These are phyloP conservation scores for Rhimphoctona megacephalus DNA, from an alignment of 2,888 invertebrate genomes.

Conservation along the genomic window DNA sequence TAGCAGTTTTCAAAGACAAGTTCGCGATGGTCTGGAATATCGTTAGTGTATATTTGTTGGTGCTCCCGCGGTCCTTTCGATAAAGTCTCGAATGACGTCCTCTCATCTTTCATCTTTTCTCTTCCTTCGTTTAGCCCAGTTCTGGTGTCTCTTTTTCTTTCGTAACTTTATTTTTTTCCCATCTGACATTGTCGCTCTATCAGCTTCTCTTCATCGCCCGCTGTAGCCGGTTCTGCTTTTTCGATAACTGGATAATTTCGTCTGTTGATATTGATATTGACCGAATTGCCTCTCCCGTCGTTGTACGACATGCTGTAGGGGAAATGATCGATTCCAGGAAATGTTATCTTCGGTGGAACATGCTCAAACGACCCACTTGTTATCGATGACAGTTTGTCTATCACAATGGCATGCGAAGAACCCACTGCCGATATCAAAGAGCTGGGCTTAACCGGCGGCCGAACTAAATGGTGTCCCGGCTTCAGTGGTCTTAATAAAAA, in stretches of 20 bases:
- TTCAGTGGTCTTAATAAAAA: constrained; percentile 8
- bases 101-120: background rate
- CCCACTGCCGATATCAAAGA: constrained; percentile 11
- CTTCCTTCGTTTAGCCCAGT: background rate
- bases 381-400: constrained; percentile 7
- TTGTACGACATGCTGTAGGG: constrained; percentile 67
- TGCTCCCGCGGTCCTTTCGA: background rate
- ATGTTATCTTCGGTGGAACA: constrained; percentile 43
- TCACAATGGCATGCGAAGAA: background rate
- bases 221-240: background rate
- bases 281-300: constrained; percentile 63
- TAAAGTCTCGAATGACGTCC: background rate
- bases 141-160: background rate
- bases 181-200: background rate
- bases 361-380: background rate
- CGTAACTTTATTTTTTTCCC: background rate
- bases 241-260: constrained; percentile 28
- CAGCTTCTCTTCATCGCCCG: background rate
- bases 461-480: constrained; percentile 26
- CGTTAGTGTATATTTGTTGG: background rate
- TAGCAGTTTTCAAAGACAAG: background rate
- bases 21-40: background rate
- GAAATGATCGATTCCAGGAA: constrained; percentile 34
- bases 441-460: background rate
- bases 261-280: constrained; percentile 67